Evolutionary conservation across 2,797 vertebrate species (phyloP).

Genomic region (Agapornis canus): DNA sequence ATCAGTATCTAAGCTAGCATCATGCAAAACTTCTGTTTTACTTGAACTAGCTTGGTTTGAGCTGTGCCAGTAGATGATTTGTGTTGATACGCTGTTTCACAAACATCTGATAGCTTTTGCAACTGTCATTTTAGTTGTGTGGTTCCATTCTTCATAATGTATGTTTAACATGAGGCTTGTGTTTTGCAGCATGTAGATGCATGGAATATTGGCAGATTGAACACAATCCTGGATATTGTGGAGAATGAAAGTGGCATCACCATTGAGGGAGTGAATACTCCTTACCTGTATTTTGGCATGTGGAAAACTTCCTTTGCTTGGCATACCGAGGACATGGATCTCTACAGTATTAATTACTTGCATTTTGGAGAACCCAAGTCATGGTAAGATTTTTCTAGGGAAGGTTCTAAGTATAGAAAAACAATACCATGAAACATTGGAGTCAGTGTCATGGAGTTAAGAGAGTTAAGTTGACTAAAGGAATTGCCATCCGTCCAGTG

Average conservation of each 20-base stretch:
- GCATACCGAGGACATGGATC: conserved; percentile 99
- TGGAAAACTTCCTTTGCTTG: conserved; percentile 99
- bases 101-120: neutral
- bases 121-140: neutral
- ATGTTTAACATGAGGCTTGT: neutral
- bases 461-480: neutral
- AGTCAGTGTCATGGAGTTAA: neutral
- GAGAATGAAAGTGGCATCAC: conserved; percentile 93
- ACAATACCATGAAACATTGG: neutral
- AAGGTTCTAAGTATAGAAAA: neutral
- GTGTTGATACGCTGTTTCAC: neutral
- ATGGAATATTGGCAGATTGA: conserved; percentile 93
- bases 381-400: conserved; percentile 81
- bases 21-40: neutral
- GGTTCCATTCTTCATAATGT: neutral
- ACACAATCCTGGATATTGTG: conserved; percentile 92
- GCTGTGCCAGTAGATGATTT: neutral
- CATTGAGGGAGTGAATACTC: conserved; percentile 94
- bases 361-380: conserved; percentile 98
- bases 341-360: conserved; percentile 97
- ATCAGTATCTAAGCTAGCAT: neutral
- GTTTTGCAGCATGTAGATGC: conserved; percentile 85
- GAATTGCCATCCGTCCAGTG: neutral
- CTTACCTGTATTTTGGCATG: conserved; percentile 96
- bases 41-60: neutral